Evolutionary conservation across 2,113 vertebrate genomes (phyloP).

Genomic region (Nycticebus coucang): DNA sequence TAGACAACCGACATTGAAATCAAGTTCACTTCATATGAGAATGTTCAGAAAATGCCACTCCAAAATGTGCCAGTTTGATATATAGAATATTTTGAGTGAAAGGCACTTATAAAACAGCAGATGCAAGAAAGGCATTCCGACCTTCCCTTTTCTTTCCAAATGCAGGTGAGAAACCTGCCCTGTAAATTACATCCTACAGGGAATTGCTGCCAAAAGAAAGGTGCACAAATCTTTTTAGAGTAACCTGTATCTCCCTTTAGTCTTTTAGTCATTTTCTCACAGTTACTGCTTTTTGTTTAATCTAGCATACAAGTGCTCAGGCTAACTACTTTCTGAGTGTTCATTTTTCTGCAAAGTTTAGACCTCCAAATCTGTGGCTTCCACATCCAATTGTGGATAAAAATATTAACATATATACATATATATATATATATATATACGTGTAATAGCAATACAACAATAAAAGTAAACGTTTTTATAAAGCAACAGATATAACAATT

Average conservation of each 20-base stretch:
- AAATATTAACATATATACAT: not conserved
- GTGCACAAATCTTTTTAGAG: not conserved
- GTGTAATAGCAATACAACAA: not conserved
- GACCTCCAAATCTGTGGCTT: not conserved
- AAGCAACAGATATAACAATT: not conserved
- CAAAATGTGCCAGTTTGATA: not conserved
- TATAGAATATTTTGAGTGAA: not conserved
- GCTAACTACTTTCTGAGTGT: not conserved
- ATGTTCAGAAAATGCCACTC: not conserved
- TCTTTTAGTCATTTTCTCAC: not conserved
- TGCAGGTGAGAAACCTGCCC: not conserved
- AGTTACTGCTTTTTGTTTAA: not conserved
- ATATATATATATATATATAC: too few species aligned
- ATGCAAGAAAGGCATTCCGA: not conserved
- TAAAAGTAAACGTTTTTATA: not conserved
- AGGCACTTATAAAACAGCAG: not conserved
- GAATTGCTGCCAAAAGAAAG: not conserved
- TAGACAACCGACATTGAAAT: not conserved
- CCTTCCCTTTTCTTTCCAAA: not conserved
- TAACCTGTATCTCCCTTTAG: not conserved
- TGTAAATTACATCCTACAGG: not conserved
- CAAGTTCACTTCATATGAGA: not conserved
- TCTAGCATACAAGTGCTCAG: not conserved
- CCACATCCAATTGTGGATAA: not conserved
- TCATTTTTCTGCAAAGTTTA: not conserved